Conservation (phyloP, 2,888 invertebrate species). For the Toxonevra muliebris region DNA sequence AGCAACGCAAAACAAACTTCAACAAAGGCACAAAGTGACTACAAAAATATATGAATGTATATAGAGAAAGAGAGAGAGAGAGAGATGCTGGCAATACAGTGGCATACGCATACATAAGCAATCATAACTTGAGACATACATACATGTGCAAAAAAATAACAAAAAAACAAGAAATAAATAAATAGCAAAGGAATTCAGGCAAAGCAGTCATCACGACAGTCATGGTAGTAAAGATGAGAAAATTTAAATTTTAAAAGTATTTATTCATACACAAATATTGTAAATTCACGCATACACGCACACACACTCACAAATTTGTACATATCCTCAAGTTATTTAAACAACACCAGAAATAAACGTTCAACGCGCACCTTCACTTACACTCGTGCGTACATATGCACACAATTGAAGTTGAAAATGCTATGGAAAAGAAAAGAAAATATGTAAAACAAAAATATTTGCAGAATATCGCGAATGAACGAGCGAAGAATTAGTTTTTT, state of each 20-base stretch:
- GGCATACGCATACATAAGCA: conserved; percentile 1
- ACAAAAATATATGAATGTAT: background rate
- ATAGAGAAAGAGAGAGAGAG: background rate
- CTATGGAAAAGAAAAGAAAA: background rate
- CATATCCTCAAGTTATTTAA: conserved; percentile 15
- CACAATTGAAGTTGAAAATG: background rate
- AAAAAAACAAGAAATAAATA: no score
- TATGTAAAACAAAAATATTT: conserved; percentile 28
- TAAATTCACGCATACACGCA: conserved; percentile 9
- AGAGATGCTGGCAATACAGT: background rate
- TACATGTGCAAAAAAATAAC: conserved; percentile 15
- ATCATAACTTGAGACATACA: conserved; percentile 2
- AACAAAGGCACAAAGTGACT: background rate
- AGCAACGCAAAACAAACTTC: background rate
- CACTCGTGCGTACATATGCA: background rate
- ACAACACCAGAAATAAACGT: conserved; percentile 3
- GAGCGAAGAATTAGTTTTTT: background rate
- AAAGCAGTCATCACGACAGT: background rate
- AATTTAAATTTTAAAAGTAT: background rate
- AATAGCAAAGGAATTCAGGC: no score
- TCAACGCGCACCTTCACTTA: background rate
- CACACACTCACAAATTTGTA: conserved; percentile 24
- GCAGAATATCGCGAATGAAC: conserved; percentile 26
- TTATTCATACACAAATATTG: background rate
- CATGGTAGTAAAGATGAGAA: background rate